These are phyloP conservation scores for Campoletis sonorensis DNA, from an alignment of 1,140 invertebrate genomes.

Conservation along the genomic window DNA sequence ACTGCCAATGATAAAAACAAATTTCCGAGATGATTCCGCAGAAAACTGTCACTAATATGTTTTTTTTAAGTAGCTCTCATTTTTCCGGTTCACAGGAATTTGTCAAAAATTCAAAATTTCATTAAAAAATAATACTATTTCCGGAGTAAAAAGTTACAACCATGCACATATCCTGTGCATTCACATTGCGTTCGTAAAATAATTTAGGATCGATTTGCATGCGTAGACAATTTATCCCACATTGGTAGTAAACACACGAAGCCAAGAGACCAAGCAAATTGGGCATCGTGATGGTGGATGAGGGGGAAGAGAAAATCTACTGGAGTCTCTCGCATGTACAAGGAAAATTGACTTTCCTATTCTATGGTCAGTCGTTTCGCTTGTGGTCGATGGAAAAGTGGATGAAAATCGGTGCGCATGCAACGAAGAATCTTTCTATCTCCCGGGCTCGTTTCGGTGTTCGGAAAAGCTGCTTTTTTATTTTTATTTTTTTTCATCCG, in stretches of 20 bases:
- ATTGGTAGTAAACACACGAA: background rate
- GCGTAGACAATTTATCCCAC: background rate
- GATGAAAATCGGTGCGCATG: constrained; percentile 7
- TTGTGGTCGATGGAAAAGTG: background rate
- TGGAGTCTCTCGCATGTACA: background rate
- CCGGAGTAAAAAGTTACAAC: background rate
- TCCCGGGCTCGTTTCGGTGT: background rate
- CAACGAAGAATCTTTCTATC: background rate
- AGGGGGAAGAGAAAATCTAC: background rate
- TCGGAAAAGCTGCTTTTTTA: background rate
- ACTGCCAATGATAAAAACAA: too few relatives aligned
- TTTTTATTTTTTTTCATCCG: background rate
- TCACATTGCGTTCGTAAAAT: background rate
- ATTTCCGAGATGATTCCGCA: background rate
- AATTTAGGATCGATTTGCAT: background rate
- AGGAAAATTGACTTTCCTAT: background rate
- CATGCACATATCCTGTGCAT: background rate
- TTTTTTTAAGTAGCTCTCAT: too few relatives aligned
- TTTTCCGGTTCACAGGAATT: too few relatives aligned
- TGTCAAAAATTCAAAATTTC: background rate
- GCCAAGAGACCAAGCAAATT: background rate
- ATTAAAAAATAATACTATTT: background rate
- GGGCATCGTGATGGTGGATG: background rate
- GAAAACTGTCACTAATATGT: too few relatives aligned
- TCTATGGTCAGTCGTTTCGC: background rate